Conservation (phyloP, 2,888 invertebrate genomes). For the Acleris cristana region DNA sequence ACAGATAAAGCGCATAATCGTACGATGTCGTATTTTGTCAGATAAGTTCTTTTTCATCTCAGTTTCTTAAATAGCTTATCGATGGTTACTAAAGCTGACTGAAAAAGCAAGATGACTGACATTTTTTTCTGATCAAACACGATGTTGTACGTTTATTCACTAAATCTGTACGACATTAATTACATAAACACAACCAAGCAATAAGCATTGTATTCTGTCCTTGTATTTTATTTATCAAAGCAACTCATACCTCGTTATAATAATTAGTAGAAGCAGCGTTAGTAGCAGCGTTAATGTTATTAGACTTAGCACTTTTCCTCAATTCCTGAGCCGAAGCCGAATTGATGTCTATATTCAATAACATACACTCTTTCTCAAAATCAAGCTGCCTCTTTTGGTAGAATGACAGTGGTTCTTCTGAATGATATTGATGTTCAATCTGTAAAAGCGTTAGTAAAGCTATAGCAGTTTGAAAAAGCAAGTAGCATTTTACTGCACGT, state of each 20-base stretch:
- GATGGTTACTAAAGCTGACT: too few relatives aligned
- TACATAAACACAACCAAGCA: neutral
- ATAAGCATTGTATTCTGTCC: neutral
- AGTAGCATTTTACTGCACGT: neutral
- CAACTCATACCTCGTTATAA: constrained; percentile 43
- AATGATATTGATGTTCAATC: constrained; percentile 62
- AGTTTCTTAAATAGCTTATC: too few relatives aligned
- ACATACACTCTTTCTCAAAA: constrained; percentile 78
- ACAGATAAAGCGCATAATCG: too few relatives aligned
- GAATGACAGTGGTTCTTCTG: constrained; percentile 75
- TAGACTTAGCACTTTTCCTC: constrained; percentile 57
- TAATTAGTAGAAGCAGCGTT: constrained; percentile 60
- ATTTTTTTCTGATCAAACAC: too few relatives aligned
- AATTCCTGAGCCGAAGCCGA: constrained; percentile 69
- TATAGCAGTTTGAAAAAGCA: constrained; percentile 19
- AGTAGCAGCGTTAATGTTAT: constrained; percentile 62
- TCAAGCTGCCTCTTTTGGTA: constrained; percentile 77
- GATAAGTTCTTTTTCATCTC: neutral
- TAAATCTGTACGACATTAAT: neutral
- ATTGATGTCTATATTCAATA: constrained; percentile 70
- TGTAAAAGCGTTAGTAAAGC: constrained; percentile 65
- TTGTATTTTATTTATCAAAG: neutral
- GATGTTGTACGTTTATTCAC: too few relatives aligned
- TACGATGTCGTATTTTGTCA: neutral
- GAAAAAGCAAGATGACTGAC: too few relatives aligned